phyloP scores from a whole-genome alignment of 2,888 invertebrate species.

The Leucophora obtusa region DNA sequence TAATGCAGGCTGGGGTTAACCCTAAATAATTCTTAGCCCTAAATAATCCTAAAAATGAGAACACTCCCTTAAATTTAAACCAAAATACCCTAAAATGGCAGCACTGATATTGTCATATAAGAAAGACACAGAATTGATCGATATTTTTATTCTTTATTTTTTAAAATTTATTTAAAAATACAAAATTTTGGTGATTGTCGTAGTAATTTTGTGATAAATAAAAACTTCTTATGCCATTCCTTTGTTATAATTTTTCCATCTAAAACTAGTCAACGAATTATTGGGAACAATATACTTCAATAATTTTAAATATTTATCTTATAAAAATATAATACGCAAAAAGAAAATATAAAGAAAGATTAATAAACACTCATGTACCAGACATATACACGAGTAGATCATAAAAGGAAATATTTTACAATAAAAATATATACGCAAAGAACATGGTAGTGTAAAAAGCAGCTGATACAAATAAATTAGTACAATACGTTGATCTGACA shows the following conservation, averaged over 20 bases:
- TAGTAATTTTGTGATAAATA: slow-evolving; percentile 31
- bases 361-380: not conserved
- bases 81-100: too few relatives aligned
- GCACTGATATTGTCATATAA: too few relatives aligned
- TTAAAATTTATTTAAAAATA: slow-evolving; percentile 43
- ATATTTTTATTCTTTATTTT: not conserved
- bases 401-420: slow-evolving; percentile 50
- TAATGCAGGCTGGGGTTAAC: too few relatives aligned
- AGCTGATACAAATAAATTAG: slow-evolving; percentile 21
- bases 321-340: slow-evolving; percentile 51
- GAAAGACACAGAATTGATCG: too few relatives aligned
- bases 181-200: slow-evolving; percentile 41
- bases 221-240: slow-evolving; percentile 10
- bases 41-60: too few relatives aligned
- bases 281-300: slow-evolving; percentile 25
- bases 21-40: too few relatives aligned
- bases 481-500: not conserved
- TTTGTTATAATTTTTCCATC: slow-evolving; percentile 25
- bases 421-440: slow-evolving; percentile 33
- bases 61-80: too few relatives aligned
- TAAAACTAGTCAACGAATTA: slow-evolving; percentile 64
- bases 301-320: slow-evolving; percentile 39
- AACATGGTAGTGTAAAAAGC: slow-evolving; percentile 36
- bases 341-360: slow-evolving; percentile 9
- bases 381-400: not conserved